Percentiles rank a stretch among this genome's conserved stretches.
phyloP scores from a whole-genome alignment of 2,888 invertebrate genomes.

The Apamea sordens region DNA sequence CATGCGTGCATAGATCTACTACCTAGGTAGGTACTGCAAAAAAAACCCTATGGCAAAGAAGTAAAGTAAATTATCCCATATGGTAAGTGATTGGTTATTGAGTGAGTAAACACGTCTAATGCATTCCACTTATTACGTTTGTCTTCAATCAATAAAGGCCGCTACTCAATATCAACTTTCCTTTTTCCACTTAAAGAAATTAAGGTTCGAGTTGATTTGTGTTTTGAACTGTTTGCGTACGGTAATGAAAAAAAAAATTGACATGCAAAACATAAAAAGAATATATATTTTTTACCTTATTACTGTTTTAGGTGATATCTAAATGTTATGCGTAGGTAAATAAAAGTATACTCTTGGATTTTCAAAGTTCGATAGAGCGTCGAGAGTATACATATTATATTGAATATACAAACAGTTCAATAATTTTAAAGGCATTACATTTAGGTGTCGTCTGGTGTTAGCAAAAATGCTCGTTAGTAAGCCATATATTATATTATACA shows the following conservation, averaged over 20 bases:
- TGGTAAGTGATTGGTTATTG: slow-evolving; percentile 45
- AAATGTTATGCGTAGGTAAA: no score
- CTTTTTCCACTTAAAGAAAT: slow-evolving; percentile 49
- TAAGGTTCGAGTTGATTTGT: slow-evolving; percentile 8
- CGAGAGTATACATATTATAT: no score
- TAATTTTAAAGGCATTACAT: no score
- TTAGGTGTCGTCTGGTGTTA: neutral
- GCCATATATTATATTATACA: no score
- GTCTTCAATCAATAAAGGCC: slow-evolving; percentile 51
- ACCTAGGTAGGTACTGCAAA: neutral
- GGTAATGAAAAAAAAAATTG: neutral
- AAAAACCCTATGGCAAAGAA: neutral
- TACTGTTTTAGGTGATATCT: neutral
- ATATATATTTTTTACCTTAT: neutral
- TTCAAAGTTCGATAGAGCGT: no score
- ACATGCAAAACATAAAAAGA: neutral
- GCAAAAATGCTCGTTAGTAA: neutral
- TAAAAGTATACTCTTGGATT: no score
- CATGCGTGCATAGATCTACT: neutral
- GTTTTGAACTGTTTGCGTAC: slow-evolving; percentile 1
- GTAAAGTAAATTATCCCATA: neutral
- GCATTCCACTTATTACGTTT: slow-evolving; percentile 51
- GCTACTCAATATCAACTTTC: slow-evolving; percentile 29
- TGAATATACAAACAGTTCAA: no score
- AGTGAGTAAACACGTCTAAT: slow-evolving; percentile 54